phyloP scores from a whole-genome alignment of 2,113 vertebrate species.

The Anhinga rufa region DNA sequence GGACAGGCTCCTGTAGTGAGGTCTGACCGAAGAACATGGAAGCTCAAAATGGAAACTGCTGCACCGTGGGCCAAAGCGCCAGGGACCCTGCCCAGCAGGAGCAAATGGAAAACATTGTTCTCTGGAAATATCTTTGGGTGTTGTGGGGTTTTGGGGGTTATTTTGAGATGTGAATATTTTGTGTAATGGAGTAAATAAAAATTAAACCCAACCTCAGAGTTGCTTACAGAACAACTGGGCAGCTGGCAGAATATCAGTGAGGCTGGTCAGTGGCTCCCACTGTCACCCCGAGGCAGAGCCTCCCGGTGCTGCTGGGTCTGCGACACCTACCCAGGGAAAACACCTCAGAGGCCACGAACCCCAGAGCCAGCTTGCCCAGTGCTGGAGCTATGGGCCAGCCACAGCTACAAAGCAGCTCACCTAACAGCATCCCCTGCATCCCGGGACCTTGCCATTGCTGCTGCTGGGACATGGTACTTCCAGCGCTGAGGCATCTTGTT shows the following conservation, averaged over 20 bases:
- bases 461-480: neutral
- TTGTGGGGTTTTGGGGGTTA: neutral
- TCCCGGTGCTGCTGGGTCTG: neutral
- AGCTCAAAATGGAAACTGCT: neutral
- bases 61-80: fast-evolving
- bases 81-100: neutral
- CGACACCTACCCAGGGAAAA: neutral
- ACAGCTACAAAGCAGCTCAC: neutral
- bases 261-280: neutral
- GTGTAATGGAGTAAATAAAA: neutral
- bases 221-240: neutral
- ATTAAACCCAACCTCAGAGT: neutral
- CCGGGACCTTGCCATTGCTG: fast-evolving
- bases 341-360: neutral
- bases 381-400: neutral
- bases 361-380: neutral
- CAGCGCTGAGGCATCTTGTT: neutral
- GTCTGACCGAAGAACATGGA: neutral
- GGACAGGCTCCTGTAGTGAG: neutral
- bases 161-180: neutral
- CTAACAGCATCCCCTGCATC: neutral
- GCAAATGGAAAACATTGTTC: neutral
- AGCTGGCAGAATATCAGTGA: neutral
- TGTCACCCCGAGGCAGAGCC: neutral
- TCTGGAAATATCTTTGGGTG: neutral